A percentile compares a stretch with the other conserved stretches of the same genome.
Conservation (phyloP, 1,140 invertebrate species). For the Sycophila sp. region DNA sequence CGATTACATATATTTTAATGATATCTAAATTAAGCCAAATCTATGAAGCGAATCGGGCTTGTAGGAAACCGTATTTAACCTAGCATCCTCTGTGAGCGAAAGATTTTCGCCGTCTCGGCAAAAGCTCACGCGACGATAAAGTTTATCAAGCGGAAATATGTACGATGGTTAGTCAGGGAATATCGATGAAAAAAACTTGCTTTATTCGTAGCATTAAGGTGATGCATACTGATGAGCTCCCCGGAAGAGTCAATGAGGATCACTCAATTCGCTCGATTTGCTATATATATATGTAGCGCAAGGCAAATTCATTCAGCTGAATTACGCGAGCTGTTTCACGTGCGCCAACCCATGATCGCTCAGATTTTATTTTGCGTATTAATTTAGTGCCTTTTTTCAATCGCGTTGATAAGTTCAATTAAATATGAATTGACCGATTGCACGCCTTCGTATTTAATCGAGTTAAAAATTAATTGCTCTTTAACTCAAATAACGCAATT, state of each 20-base stretch:
- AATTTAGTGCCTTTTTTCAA: too few species aligned
- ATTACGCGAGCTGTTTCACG: too few species aligned
- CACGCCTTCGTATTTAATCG: too few species aligned
- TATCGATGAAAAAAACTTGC: constrained; percentile 2
- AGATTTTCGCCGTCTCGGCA: not conserved
- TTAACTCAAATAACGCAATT: too few species aligned
- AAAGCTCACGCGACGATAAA: not conserved
- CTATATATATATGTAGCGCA: too few species aligned
- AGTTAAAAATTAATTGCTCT: too few species aligned
- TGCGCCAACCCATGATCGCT: too few species aligned
- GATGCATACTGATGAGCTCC: constrained; percentile 10
- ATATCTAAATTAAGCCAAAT: not conserved
- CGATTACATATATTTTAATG: not conserved
- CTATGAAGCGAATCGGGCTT: too few species aligned
- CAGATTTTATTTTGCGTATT: too few species aligned
- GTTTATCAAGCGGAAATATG: not conserved
- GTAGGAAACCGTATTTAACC: not conserved
- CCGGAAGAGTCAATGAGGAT: not conserved
- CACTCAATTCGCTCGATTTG: not conserved
- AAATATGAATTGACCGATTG: too few species aligned
- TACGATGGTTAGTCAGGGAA: not conserved
- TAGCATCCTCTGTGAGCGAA: not conserved
- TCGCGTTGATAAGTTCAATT: too few species aligned
- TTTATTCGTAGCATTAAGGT: not conserved
- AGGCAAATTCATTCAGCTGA: too few species aligned